Base-by-base conservation (phyloP, 2,797 vertebrate genomes). In the Bryconaethiops microstoma region DNA sequence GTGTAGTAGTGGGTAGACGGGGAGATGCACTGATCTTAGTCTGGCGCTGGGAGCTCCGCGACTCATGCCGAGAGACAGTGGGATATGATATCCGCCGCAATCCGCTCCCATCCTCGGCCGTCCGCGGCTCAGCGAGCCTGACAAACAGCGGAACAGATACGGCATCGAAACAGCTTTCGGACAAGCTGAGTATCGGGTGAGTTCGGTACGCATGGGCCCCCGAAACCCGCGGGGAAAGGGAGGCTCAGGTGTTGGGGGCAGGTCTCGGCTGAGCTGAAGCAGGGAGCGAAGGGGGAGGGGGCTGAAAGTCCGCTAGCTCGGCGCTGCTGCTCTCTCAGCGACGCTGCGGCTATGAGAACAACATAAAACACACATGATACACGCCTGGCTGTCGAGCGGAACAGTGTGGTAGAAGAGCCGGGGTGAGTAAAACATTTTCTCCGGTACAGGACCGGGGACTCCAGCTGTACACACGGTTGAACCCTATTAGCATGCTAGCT, bases 41-140 rank as follows among this genome's bases (percentile, higher is more conserved):
- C 29, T 29, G 29, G 29, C 29, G 29, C 29, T 1, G 29, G 29
- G 29, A 29, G 29, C 29, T 29, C 29, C 29, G 29, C 29, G 29
- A 29, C 1, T 29, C 29, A 29, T 1, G 21, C 35, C 10, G 29
- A 52, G n/a, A n/a, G 23, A 70, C 45, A 39, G 42, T 7, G 45
- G 45, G 68, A 17, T 25, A 72, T 72, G 69, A 72, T 21, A 29
- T 16, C 69, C 69, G 50, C 23, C 50, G 39, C 48, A 54, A 72
- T 72, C 69, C 69, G 69, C 69, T 55, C 69, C 50, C 69, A 72
- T 72, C 69, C 69, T 54, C n/a, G 16, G 14, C 83, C 94, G 95
- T 65, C 95, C 94, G 94, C 50, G 69, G 69, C 50, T 55, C 48
- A 35, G 48, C 17, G 14, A 35, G 69, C 69, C 69, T 72, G 69